These are phyloP conservation scores for Chanos chanos DNA, from an alignment of 2,797 vertebrate genomes.

Conservation along the genomic window DNA sequence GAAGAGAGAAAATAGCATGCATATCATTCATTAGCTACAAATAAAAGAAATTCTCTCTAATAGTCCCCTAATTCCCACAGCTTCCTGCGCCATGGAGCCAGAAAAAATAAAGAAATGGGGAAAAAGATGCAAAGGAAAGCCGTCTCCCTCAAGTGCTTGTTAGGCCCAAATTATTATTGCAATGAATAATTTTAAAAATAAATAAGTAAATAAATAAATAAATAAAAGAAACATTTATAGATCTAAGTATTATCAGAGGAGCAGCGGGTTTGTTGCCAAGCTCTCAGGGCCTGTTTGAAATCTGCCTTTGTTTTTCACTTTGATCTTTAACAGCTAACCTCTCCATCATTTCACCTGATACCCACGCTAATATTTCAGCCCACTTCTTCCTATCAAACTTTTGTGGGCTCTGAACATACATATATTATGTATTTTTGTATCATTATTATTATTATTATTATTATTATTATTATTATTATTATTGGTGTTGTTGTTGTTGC, in stretches of 20 bases:
- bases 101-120: conserved; percentile 65
- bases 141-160: conserved; percentile 93
- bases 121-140: conserved; percentile 71
- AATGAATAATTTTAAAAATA: conserved; percentile 82
- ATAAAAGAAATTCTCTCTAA: conserved; percentile 85
- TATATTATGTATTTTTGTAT: too few relatives aligned
- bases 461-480: too few relatives aligned
- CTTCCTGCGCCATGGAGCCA: conserved; percentile 76
- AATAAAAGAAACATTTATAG: conserved; percentile 76
- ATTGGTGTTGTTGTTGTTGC: too few relatives aligned
- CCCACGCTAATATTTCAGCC: conserved; percentile 50
- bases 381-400: conserved; percentile 58
- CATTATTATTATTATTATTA: too few relatives aligned
- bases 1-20: conserved; percentile 68
- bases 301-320: conserved; percentile 72
- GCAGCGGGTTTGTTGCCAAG: conserved; percentile 67
- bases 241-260: conserved; percentile 73
- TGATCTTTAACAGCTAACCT: conserved; percentile 77
- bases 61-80: conserved; percentile 76
- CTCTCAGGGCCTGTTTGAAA: conserved; percentile 68
- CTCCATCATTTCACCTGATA: conserved; percentile 66
- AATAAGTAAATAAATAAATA: conserved; percentile 78
- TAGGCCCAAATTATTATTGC: conserved; percentile 83
- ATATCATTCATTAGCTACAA: conserved; percentile 83
- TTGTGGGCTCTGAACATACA: conserved; percentile 22